Conservation (phyloP, 2,888 invertebrate genomes). For the Chaitophorus viminalis region DNA sequence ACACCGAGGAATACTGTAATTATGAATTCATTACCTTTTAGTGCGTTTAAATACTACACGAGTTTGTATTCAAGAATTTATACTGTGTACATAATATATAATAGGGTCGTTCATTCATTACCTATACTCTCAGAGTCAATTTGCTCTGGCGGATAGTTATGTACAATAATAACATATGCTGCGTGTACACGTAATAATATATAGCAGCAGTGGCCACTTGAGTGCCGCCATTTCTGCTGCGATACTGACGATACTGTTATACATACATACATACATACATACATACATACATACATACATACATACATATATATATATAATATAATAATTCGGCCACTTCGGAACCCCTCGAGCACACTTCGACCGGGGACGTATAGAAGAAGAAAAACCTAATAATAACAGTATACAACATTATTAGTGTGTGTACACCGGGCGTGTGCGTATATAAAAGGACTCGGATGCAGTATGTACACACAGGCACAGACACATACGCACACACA, state of each 20-base stretch:
- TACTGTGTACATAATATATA: neutral
- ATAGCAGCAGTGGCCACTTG: constrained; percentile 27
- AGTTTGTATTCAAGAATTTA: neutral
- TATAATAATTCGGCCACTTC: constrained; percentile 57
- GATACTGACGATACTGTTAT: no score
- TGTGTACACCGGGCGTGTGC: constrained; percentile 14
- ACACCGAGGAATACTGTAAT: neutral
- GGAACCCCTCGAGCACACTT: constrained; percentile 45
- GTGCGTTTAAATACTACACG: neutral
- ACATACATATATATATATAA: neutral
- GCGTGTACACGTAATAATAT: neutral
- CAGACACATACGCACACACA: neutral
- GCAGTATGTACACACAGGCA: neutral
- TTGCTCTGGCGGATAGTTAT: constrained; percentile 13
- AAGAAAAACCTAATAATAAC: constrained; percentile 33
- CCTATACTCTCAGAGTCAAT: constrained; percentile 34
- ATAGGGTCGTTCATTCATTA: neutral
- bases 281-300: neutral
- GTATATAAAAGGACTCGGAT: constrained; percentile 29
- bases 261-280: neutral
- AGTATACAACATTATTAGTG: constrained; percentile 40
- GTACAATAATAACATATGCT: neutral
- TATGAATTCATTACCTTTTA: neutral
- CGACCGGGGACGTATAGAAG: neutral
- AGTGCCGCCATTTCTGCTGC: constrained; percentile 39